Base-by-base conservation (phyloP, 1,140 invertebrate species). In the Habropoda laboriosa region DNA sequence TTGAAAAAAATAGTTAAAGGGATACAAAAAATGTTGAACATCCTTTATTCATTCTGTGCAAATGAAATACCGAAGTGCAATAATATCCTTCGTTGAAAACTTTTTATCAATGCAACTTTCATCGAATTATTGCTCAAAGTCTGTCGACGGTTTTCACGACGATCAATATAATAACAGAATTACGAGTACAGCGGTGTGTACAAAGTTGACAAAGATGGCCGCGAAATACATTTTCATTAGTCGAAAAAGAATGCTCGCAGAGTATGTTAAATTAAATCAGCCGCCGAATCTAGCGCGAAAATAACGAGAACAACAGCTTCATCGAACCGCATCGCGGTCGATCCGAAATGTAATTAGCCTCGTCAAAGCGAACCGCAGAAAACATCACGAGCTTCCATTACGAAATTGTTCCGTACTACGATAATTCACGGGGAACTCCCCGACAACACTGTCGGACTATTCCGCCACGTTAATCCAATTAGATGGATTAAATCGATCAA, bases 381-480 rank as follows among this genome's bases (percentile, higher is more conserved):
- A 57, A 57, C 51, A 57, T 42, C 38, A 38, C 38, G 35, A 42
- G 13, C 51, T 55, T 71, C 68, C 51, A 71, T 71, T 71, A 71
- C 68, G 68, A 57, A 71, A 71, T 71, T 71, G 51, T 71, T 57
- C 51, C 35, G 18, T 16, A 18, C 18, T 24, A 45, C 79, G 55
- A 75, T 82, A 81, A 82, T 82, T 82, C 71, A 81, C 55, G 30
- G 47, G n/a, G 45, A n/a, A 30, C n/a, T 24, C 2, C 45, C 6
- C 18, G 64, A 35, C 55, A 38, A 53, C 51, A 40, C 51, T 18
- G 67, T 30, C 35, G 12, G 30, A 40, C 49, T 27, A 70, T 55
- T 51, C 49, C 24, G 35, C 51, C 24, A 55, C 51, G 68, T 24
- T 71, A 27, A 71, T 71, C 53, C 68, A 71, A 71, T 71, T 71